phyloP scores from a whole-genome alignment of 1,140 invertebrate species.

The Nymphalis io region DNA sequence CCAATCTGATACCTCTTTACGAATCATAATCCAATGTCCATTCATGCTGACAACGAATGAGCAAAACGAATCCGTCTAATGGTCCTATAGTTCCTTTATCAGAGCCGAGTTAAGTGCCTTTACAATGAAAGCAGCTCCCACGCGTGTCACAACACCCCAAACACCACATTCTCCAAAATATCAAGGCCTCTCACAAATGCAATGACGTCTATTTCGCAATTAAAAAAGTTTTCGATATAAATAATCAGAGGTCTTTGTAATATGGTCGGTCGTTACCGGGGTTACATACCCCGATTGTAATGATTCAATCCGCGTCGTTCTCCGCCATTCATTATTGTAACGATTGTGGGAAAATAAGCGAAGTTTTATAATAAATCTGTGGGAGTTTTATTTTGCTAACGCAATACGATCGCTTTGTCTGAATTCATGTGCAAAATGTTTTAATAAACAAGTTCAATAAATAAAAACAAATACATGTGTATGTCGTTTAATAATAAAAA shows the following conservation, averaged over 20 bases:
- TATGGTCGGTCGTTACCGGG: conserved; percentile 44
- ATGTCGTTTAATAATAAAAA: too few relatives aligned
- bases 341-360: conserved; percentile 77
- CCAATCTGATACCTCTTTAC: conserved; percentile 61
- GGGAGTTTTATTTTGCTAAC: conserved; percentile 71
- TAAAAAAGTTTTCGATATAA: conserved; percentile 17
- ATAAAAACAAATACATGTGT: background rate
- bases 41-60: conserved; percentile 74
- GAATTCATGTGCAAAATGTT: conserved; percentile 40
- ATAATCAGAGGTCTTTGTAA: conserved; percentile 44
- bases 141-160: conserved; percentile 76
- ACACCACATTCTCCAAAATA: conserved; percentile 48
- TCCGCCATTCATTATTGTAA: conserved; percentile 64
- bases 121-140: conserved; percentile 75
- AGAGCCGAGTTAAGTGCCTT: conserved; percentile 72
- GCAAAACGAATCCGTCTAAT: conserved; percentile 78
- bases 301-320: conserved; percentile 72
- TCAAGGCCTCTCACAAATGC: conserved; percentile 40
- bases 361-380: conserved; percentile 76
- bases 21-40: conserved; percentile 77
- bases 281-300: conserved; percentile 58
- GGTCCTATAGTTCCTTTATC: conserved; percentile 77
- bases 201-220: conserved; percentile 19
- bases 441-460: conserved; percentile 32
- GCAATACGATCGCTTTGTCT: conserved; percentile 52